These are phyloP conservation scores for Hydrotaea diabolus DNA, from an alignment of 2,888 invertebrate genomes.

Conservation along the genomic window DNA sequence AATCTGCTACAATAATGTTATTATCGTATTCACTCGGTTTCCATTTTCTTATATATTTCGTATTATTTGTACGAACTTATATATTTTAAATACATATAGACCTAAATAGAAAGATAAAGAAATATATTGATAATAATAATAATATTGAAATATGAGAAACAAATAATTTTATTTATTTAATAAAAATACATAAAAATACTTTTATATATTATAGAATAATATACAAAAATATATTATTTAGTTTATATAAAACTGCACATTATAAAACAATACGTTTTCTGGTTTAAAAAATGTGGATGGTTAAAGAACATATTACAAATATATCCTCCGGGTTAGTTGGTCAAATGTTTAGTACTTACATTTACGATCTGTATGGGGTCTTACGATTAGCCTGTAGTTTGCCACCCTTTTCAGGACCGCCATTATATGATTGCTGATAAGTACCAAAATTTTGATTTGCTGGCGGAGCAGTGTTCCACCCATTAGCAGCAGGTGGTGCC, in stretches of 20 bases:
- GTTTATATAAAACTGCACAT: not conserved
- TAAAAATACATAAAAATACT: not conserved
- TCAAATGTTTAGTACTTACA: constrained; percentile 71
- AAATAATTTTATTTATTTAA: not conserved
- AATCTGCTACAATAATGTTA: not conserved
- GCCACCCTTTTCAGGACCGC: constrained; percentile 90
- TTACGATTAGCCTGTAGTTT: constrained; percentile 86
- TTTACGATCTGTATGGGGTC: constrained; percentile 82
- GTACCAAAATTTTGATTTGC: constrained; percentile 81
- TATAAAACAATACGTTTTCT: constrained; percentile 2
- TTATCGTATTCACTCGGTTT: not conserved
- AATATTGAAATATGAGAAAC: not conserved
- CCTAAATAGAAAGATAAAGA: constrained; percentile 6
- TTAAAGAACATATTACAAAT: not conserved
- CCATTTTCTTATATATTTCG: not conserved
- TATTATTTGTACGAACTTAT: constrained; percentile 1
- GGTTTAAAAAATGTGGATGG: constrained; percentile 18
- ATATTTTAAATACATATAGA: not conserved
- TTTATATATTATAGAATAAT: not conserved
- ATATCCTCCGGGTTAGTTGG: not conserved
- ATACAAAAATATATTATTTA: not conserved
- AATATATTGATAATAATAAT: constrained; percentile 2
- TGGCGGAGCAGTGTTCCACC: constrained; percentile 67
- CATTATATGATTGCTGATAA: constrained; percentile 90
- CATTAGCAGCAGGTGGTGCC: constrained; percentile 67